Evolutionary conservation across 2,888 invertebrate genomes (phyloP).

Genomic region (Polydrusus cervinus): DNA sequence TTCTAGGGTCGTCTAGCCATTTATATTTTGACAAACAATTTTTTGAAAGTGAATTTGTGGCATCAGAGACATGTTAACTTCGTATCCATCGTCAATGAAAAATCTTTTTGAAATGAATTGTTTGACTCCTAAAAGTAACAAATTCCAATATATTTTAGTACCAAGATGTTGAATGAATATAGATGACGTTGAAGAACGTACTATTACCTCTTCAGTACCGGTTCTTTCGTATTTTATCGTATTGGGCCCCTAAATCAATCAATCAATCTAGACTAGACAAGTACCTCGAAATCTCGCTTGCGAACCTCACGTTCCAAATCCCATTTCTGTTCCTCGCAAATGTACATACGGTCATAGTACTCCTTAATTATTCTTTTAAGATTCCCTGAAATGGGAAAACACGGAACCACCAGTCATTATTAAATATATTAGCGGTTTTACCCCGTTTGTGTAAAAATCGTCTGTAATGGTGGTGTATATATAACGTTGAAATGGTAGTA

Average conservation of each 20-base stretch:
- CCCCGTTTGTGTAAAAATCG: background rate
- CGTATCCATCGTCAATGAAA: too few relatives aligned
- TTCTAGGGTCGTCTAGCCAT: too few relatives aligned
- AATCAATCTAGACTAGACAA: too few relatives aligned
- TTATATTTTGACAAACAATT: too few relatives aligned
- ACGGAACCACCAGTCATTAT: constrained; percentile 50
- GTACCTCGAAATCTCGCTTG: constrained; percentile 99
- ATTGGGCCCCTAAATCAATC: constrained; percentile 13
- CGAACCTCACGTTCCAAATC: constrained; percentile 99
- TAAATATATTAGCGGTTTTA: constrained; percentile 3
- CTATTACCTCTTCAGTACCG: background rate
- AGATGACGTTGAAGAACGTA: background rate
- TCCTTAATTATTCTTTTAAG: constrained; percentile 95
- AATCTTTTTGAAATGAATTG: too few relatives aligned
- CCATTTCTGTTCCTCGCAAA: constrained; percentile 99
- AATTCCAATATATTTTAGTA: too few relatives aligned
- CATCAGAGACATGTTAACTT: too few relatives aligned
- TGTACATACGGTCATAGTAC: constrained; percentile 97
- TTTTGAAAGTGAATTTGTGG: too few relatives aligned
- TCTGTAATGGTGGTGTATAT: background rate
- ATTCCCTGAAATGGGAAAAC: constrained; percentile 77
- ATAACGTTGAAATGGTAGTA: background rate
- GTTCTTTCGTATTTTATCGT: background rate
- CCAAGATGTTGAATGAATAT: background rate
- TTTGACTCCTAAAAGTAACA: too few relatives aligned